A percentile compares a stretch with the other conserved stretches of the same genome.
phyloP scores from a whole-genome alignment of 2,113 vertebrate species.

The Callopanchax toddi region DNA sequence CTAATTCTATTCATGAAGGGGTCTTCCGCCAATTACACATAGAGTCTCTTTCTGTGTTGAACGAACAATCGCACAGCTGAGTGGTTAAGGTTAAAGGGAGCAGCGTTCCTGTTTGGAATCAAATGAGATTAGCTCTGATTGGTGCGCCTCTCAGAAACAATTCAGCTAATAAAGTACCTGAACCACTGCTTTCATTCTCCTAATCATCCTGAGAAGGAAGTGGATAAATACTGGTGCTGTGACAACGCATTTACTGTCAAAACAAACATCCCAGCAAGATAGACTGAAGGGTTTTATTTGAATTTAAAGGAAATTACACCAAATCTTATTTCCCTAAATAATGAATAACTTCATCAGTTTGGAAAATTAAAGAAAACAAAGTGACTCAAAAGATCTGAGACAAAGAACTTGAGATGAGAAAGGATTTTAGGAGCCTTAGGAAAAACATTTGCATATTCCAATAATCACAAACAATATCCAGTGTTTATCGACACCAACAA shows the following conservation, averaged over 20 bases:
- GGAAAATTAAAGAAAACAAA: too few species aligned
- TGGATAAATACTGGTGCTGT: conserved; percentile 11
- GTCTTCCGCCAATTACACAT: conserved; percentile 72
- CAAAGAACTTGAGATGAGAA: too few species aligned
- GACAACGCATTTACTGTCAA: not conserved
- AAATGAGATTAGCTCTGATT: conserved; percentile 72
- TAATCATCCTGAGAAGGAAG: conserved; percentile 9
- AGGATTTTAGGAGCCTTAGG: too few species aligned
- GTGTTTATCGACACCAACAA: too few species aligned
- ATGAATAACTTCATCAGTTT: too few species aligned
- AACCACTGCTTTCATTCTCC: conserved; percentile 10
- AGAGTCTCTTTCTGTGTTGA: conserved; percentile 57
- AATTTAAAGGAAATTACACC: too few species aligned
- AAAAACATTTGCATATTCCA: too few species aligned
- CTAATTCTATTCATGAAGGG: conserved; percentile 76
- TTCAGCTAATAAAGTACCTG: conserved; percentile 65
- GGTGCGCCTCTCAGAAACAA: conserved; percentile 63
- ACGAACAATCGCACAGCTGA: conserved; percentile 73
- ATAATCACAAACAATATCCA: too few species aligned
- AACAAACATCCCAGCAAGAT: conserved; percentile 1
- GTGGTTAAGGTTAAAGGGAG: conserved; percentile 73
- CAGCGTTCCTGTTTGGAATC: conserved; percentile 67
- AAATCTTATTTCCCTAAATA: not conserved
- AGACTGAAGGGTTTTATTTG: conserved; percentile 12
- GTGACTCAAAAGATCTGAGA: too few species aligned